Evolutionary conservation across 2,113 vertebrate species (phyloP), one percentile per base, ranked within the genome.

Genomic region (Mustelus asterias): DNA sequence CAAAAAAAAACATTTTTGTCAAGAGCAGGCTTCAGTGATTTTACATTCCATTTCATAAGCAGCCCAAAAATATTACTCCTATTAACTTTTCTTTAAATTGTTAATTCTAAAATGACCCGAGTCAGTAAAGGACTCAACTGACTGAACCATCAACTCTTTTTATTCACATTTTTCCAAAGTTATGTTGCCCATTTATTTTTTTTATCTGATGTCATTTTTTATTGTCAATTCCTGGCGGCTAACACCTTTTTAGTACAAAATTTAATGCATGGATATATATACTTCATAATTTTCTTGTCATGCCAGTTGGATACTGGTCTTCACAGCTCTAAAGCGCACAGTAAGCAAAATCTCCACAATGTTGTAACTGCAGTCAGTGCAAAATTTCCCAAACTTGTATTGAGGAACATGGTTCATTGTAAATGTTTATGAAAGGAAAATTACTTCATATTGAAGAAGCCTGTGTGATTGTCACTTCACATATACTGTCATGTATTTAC

Each of bases 281-380:
- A 86, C 83, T 20, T 86, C 41, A 48, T 48, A 41, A 48, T 86
- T 86, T 86, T 86, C 44, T 60, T 54, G 58, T 90, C 88, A 33
- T 9, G 60, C 54, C 26, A 60, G 48, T 89, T 58, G 86, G 54
- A 58, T 90, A 13, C 54, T 60, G 58, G 54, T 60, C 48, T 90
- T 60, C 29, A 33, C 29, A 58, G 88, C 29, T 90, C 48, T 33
- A 90, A 60, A 58, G 24, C 11, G 29, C 88, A 29, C 3, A 14
- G 88, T 90, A 60, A 90, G 54, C 88, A 90, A 90, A 90, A 29
- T 90, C 54, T 58, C 54, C 26, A 60, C 88, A 90, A 90, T 58
- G 14, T 60, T 29, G 54, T 22, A 90, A 33, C 58, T 90, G 54
- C 54, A 60, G 48, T 29, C 54, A 90, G 26, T 58, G 54, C 54